A percentile compares a stretch with the other conserved stretches of the same genome.
Conservation (phyloP, 2,113 vertebrate genomes). For the Cromileptes altivelis region DNA sequence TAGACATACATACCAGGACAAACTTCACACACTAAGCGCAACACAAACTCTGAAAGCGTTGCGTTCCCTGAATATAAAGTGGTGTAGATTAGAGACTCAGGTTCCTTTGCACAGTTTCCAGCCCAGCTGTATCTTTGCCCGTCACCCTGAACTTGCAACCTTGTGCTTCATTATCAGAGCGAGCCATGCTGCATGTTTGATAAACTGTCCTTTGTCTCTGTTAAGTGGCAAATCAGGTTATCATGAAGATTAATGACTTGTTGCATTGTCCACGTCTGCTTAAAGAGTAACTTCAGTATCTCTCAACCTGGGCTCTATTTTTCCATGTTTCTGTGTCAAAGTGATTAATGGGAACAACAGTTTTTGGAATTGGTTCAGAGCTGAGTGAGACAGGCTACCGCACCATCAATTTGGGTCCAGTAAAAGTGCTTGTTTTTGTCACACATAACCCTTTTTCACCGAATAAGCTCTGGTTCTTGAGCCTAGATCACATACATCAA, state of each 20-base stretch:
- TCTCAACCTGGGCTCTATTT: too few relatives aligned
- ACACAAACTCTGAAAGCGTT: background rate
- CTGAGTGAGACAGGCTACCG: too few relatives aligned
- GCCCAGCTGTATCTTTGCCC: slow-evolving; percentile 50
- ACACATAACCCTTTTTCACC: too few relatives aligned
- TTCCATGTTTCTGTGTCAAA: too few relatives aligned
- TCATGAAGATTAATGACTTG: slow-evolving; percentile 3
- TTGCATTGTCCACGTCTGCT: background rate
- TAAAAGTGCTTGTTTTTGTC: too few relatives aligned
- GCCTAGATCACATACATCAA: too few relatives aligned
- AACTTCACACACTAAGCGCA: background rate
- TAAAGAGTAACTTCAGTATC: too few relatives aligned
- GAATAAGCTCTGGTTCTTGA: too few relatives aligned
- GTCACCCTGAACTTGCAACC: slow-evolving; percentile 21
- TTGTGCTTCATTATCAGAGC: slow-evolving; percentile 14
- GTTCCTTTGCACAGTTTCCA: slow-evolving; percentile 65
- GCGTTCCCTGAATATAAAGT: background rate
- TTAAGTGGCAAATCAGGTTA: slow-evolving; percentile 17
- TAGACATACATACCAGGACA: background rate
- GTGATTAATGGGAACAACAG: too few relatives aligned
- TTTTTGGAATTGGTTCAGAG: too few relatives aligned
- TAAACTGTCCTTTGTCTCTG: slow-evolving; percentile 12
- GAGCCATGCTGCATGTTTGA: slow-evolving; percentile 49
- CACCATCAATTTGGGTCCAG: too few relatives aligned
- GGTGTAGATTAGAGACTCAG: background rate